Conservation (phyloP, 2,113 vertebrate genomes). For the Eidolon helvum region DNA sequence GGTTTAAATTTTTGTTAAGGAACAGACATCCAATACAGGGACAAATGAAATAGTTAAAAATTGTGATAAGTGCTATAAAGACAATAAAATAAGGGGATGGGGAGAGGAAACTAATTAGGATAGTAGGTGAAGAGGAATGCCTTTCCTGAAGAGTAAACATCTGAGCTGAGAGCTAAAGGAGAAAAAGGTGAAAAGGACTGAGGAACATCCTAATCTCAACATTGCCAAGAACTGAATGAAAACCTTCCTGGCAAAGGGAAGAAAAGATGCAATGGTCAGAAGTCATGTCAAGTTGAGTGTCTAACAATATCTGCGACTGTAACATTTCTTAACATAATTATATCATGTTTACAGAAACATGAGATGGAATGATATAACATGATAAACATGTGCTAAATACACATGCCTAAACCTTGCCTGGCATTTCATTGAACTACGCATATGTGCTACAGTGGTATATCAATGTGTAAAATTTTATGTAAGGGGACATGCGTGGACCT, state of each 20-base stretch:
- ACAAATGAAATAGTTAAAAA: not conserved
- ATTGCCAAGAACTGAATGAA: not conserved
- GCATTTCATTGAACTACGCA: not conserved
- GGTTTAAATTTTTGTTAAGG: constrained; percentile 21
- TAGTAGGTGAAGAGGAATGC: not conserved
- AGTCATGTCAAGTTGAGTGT: constrained; percentile 2
- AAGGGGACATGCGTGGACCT: not conserved
- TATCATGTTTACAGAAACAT: not conserved
- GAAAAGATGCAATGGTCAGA: not conserved
- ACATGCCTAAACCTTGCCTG: not conserved
- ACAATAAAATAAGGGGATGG: not conserved
- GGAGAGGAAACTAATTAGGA: not conserved
- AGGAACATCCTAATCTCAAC: not conserved
- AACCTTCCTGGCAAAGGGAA: not conserved
- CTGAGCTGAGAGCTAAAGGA: constrained; percentile 9
- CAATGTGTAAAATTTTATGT: not conserved
- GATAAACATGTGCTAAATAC: not conserved
- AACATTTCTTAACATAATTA: not conserved
- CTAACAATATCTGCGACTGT: not conserved
- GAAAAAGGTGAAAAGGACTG: not conserved
- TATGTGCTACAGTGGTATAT: not conserved
- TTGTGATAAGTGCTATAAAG: not conserved
- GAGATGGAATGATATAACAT: not conserved
- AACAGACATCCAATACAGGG: not conserved
- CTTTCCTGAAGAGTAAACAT: not conserved